These are phyloP conservation scores for Cololabis saira DNA, from an alignment of 2,113 vertebrate genomes.

Conservation along the genomic window DNA sequence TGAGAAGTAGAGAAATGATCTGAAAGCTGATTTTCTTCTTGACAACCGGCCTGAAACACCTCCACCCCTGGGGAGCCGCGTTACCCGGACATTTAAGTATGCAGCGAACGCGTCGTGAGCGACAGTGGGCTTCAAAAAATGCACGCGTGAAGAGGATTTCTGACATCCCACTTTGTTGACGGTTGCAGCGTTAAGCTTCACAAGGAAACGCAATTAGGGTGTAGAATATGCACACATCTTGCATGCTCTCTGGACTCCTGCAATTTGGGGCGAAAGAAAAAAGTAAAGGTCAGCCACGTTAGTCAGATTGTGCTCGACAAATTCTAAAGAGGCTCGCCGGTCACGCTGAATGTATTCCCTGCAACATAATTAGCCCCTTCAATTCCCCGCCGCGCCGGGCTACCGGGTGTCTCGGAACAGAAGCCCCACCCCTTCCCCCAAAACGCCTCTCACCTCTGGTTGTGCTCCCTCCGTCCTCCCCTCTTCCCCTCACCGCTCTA, in stretches of 20 bases:
- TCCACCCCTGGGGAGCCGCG: too few species aligned
- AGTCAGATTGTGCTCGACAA: conserved; percentile 76
- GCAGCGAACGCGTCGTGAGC: neutral
- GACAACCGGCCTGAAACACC: too few species aligned
- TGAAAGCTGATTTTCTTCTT: too few species aligned
- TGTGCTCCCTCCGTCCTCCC: conserved; percentile 34
- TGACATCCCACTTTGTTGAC: conserved; percentile 1
- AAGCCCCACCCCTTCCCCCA: conserved; percentile 67
- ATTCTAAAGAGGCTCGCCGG: conserved; percentile 79
- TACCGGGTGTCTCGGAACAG: conserved; percentile 59
- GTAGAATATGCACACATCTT: conserved; percentile 74
- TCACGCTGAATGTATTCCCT: conserved; percentile 78
- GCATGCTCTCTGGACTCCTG: conserved; percentile 71
- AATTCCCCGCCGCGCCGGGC: conserved; percentile 72
- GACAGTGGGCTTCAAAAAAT: neutral
- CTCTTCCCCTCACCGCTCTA: conserved; percentile 38
- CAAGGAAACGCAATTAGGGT: conserved; percentile 65
- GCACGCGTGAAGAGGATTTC: conserved; percentile 1
- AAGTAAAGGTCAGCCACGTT: conserved; percentile 79
- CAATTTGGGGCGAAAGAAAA: conserved; percentile 70
- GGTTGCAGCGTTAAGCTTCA: conserved; percentile 21
- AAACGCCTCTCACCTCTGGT: conserved; percentile 79
- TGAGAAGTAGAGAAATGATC: too few species aligned
- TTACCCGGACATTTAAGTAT: too few species aligned
- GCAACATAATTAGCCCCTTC: conserved; percentile 82